Conservation (phyloP, 2,888 invertebrate species). For the Helicoverpa assulta region DNA sequence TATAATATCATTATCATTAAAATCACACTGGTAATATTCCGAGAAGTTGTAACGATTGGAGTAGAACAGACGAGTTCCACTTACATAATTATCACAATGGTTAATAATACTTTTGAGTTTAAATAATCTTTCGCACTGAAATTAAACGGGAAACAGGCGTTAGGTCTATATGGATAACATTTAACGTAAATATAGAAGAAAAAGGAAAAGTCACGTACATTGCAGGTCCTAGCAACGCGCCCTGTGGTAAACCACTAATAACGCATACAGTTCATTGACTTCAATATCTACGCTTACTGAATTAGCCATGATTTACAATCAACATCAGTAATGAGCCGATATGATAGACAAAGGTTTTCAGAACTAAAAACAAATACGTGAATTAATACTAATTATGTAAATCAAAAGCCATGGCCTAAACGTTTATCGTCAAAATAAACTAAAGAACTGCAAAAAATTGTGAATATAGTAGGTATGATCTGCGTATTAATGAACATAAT, state of each 20-base stretch:
- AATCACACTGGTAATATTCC: slow-evolving; percentile 17
- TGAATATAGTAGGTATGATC: slow-evolving; percentile 17
- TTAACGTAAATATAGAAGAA: slow-evolving; percentile 62
- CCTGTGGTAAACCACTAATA: slow-evolving; percentile 79
- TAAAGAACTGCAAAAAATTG: slow-evolving; percentile 4
- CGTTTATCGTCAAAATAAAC: slow-evolving; percentile 18
- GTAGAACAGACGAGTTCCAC: neutral
- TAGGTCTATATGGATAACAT: too few relatives aligned
- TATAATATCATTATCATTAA: slow-evolving; percentile 23
- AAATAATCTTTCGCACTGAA: too few relatives aligned
- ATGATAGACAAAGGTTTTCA: slow-evolving; percentile 1
- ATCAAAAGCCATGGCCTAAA: slow-evolving; percentile 14
- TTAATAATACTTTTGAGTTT: neutral
- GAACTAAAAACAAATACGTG: neutral
- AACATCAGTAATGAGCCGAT: slow-evolving; percentile 5
- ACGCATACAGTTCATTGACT: slow-evolving; percentile 74
- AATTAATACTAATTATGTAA: neutral
- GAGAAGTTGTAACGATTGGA: slow-evolving; percentile 12
- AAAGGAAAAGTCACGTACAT: slow-evolving; percentile 66
- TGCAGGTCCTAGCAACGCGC: slow-evolving; percentile 66
- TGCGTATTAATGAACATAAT: slow-evolving; percentile 27
- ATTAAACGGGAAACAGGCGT: neutral
- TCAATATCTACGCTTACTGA: slow-evolving; percentile 71
- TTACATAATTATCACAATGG: neutral
- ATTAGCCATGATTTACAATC: slow-evolving; percentile 37